A percentile compares a stretch with the other conserved stretches of the same genome.
These are phyloP conservation scores for Imbricaverruca yamaguchii DNA, from an alignment of 2,888 invertebrate genomes.

Conservation along the genomic window DNA sequence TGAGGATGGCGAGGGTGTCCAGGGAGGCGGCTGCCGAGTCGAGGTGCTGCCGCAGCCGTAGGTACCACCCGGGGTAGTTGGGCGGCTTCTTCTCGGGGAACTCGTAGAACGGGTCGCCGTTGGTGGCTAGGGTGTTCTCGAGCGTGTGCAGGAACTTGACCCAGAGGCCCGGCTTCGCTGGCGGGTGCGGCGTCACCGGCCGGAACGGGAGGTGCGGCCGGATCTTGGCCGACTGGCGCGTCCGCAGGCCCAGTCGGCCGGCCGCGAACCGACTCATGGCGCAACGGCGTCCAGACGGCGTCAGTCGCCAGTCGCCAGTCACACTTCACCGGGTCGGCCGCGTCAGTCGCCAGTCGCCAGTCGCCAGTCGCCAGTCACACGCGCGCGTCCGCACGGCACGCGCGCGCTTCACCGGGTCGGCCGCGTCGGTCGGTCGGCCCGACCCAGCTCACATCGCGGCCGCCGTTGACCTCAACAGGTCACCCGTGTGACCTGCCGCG, in stretches of 20 bases:
- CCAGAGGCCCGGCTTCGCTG: not conserved
- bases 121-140: not conserved
- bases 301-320: too few relatives aligned
- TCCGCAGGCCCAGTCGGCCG: not conserved
- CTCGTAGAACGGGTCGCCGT: not conserved
- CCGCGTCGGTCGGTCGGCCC: too few relatives aligned
- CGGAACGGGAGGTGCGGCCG: not conserved
- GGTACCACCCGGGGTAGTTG: conserved; percentile 11
- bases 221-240: not conserved
- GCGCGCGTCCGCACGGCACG: too few relatives aligned
- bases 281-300: not conserved
- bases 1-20: not conserved
- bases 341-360: too few relatives aligned
- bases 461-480: too few relatives aligned
- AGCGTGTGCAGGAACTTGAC: not conserved
- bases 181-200: not conserved
- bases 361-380: too few relatives aligned
- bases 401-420: too few relatives aligned
- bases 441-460: too few relatives aligned
- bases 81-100: conserved; percentile 13
- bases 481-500: too few relatives aligned
- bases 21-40: not conserved
- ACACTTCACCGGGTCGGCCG: too few relatives aligned
- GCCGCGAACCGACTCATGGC: conserved; percentile 13
- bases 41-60: not conserved